These are phyloP conservation scores for Sinocyclocheilus grahami DNA, from an alignment of 2,113 vertebrate genomes.

Conservation along the genomic window DNA sequence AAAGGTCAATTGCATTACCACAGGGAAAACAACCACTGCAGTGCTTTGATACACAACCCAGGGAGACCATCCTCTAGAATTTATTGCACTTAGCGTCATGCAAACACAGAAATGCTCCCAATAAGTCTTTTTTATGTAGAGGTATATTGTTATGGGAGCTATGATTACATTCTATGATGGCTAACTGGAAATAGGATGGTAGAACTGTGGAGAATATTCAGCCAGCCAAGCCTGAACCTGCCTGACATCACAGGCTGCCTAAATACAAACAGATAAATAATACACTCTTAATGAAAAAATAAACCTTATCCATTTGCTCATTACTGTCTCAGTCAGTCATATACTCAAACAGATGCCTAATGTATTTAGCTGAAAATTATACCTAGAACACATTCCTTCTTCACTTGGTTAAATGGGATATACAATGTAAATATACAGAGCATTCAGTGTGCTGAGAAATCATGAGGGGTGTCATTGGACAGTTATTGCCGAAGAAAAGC, in stretches of 20 bases:
- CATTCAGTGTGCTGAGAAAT: background rate
- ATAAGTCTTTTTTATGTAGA: constrained; percentile 65
- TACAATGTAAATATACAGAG: background rate
- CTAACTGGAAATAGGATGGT: constrained; percentile 59
- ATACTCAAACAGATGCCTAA: constrained; percentile 22
- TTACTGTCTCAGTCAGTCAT: background rate
- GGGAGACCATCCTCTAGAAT: constrained; percentile 57
- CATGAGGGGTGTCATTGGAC: constrained; percentile 11
- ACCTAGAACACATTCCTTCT: background rate
- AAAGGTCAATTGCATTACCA: constrained; percentile 68
- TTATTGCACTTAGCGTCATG: constrained; percentile 62
- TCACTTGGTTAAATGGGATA: background rate
- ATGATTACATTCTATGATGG: constrained; percentile 55
- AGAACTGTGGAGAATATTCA: constrained; percentile 62
- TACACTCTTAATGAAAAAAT: background rate
- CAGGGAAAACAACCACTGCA: constrained; percentile 61
- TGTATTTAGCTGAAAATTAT: constrained; percentile 14
- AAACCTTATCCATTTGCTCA: background rate
- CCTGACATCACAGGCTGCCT: constrained; percentile 17
- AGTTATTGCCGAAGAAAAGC: background rate
- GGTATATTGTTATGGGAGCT: constrained; percentile 56
- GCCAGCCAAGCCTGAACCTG: constrained; percentile 47
- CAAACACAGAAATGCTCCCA: constrained; percentile 58
- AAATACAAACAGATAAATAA: constrained; percentile 41
- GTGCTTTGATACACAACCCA: constrained; percentile 56